Base-by-base conservation (phyloP, 2,113 vertebrate genomes). In the Struthio camelus region DNA sequence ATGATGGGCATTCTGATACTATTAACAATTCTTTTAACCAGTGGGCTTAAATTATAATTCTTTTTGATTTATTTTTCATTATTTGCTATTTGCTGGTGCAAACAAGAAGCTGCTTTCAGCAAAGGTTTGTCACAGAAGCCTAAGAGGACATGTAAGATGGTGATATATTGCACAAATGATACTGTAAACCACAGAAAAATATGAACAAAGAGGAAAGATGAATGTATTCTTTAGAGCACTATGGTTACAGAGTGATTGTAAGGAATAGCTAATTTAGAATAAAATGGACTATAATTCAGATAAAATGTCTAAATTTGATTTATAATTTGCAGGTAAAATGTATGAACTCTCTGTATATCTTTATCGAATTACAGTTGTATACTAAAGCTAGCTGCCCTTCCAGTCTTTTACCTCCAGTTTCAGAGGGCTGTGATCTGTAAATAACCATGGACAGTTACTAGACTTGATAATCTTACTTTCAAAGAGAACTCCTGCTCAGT, bases 31-130 rank as follows among this genome's bases (percentile, higher is more conserved):
- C 24, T 85, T 91, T 66, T 64, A 86, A 88, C 42, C 34, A 78
- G 11, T 38, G 30, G 24, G 7, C 42, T 83, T 90, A 87, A 90
- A 85, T 93, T 80, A 50, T 5, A 58, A 59, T 38, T 85, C 25
- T 78, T 30, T 30, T 75, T 54, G 23, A 87, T 89, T 85, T 85
- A 40, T 71, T 94, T 95, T 90, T 80, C 50, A 88, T 88, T 90
- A 83, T 91, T 86, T 90, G 36, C 27, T 85, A 77, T 85, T 94
- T 80, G 44, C 30, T 59, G 62, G 15, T 93, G 59, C 50, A 85
- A 96, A 95, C 50, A 73, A 73, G 58, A 50, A 46, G 23, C 6
- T 65, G 54, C 80, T 94, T 93, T 88, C 72, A 85, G 75, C 78
- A 90, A 62, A 1, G 14, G 34, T 54, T 91, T 94, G 76, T 71